Evolutionary conservation across 2,888 invertebrate genomes (phyloP), one percentile per base, ranked within the genome.

Genomic region (Epirrita christyi): DNA sequence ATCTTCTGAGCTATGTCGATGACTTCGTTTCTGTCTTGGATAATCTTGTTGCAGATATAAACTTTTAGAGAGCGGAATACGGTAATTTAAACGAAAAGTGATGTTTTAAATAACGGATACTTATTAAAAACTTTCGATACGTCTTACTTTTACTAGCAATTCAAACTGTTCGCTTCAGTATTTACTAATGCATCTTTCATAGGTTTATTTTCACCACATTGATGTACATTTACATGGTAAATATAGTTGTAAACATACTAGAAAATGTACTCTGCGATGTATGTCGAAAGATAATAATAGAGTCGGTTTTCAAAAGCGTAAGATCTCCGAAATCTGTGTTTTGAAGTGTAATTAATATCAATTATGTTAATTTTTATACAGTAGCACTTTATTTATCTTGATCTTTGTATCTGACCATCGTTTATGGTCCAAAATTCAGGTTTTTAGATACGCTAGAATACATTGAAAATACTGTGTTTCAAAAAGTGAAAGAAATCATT

Each of bases 271-370:
- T 27, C 15, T 45, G 41, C 41, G 37, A 28, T 51, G n/a, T n/a
- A 55, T 47, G 47, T 43, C 43, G 59, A 59, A 55, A 59, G 51
- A 13, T 59, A 59, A 59, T 59, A 47, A 59, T 47, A 59, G 38
- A 36, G 47, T 36, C 14, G 11, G 34, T 43, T 32, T 40, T 37
- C 7, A 51, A 43, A 51, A 47, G 59, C 51, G 59, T 55, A 59
- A 55, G 10, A 59, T 55, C 55, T 51, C 41, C 28, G n/a, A 55
- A 55, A 59, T 55, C 55, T 50, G 32, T 59, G 54, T 59, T 59
- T 54, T 46, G 47, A 51, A 10, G 51, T 55, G 55, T 55, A 55
- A 59, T 59, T 59, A 59, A 59, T 59, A 59, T 55, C 55, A 44
- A 59, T 59, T 59, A 59, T 55, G 55, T 34, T n/a, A 59, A 59